Conservation (phyloP, 2,888 invertebrate species). For the Nomada lathburiana region DNA sequence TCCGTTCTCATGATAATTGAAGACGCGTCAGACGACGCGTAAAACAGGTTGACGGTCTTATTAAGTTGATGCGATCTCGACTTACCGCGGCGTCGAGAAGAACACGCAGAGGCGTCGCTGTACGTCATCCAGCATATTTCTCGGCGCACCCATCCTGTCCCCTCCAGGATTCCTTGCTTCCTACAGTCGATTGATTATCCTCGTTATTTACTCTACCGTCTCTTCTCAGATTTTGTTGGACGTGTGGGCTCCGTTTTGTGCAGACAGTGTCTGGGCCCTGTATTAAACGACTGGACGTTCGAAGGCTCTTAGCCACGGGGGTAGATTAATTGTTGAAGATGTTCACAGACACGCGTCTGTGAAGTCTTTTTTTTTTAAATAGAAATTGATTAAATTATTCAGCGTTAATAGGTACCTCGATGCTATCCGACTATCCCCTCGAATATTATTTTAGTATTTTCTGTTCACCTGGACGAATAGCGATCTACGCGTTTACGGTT, state of each 20-base stretch:
- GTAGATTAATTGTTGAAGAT: too few species aligned
- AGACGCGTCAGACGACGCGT: constrained; percentile 22
- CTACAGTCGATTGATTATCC: constrained; percentile 77
- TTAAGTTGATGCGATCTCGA: constrained; percentile 54
- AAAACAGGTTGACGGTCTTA: constrained; percentile 71
- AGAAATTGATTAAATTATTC: too few species aligned
- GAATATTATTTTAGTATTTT: too few species aligned
- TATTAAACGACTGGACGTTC: too few species aligned
- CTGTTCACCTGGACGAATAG: too few species aligned
- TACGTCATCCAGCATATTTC: constrained; percentile 71
- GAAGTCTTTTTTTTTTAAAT: too few species aligned
- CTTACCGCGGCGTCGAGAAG: constrained; percentile 35
- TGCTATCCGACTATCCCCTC: too few species aligned
- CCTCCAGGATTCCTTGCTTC: constrained; percentile 70
- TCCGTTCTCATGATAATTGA: constrained; percentile 2
- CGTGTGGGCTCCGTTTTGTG: background rate
- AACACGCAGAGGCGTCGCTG: constrained; percentile 61
- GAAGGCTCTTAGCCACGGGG: too few species aligned
- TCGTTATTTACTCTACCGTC: constrained; percentile 67
- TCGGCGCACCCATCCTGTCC: constrained; percentile 79
- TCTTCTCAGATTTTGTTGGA: constrained; percentile 10
- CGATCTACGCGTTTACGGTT: too few species aligned
- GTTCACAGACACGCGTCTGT: too few species aligned
- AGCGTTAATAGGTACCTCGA: too few species aligned
- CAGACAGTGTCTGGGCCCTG: background rate